Evolutionary conservation across 2,888 invertebrate species (phyloP).

Genomic region (Euclidia mi): DNA sequence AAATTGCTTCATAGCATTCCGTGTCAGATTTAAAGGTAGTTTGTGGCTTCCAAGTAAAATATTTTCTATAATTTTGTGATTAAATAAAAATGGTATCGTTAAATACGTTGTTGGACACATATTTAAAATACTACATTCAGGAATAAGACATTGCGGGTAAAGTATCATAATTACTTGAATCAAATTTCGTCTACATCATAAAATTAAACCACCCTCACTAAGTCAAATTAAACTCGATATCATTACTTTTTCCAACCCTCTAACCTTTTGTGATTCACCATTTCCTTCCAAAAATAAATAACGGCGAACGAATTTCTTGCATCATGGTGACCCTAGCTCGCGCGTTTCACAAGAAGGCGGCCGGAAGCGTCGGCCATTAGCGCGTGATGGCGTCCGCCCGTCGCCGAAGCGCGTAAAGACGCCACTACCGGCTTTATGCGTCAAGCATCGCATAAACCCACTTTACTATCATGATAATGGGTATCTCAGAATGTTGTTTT

Average conservation of each 20-base stretch:
- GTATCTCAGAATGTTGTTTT: constrained; percentile 40
- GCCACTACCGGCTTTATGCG: constrained; percentile 40
- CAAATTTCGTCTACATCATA: too few relatives aligned
- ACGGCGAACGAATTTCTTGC: constrained; percentile 41
- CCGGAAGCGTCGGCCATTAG: constrained; percentile 68
- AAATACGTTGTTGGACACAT: too few relatives aligned
- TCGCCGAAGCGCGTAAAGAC: constrained; percentile 37
- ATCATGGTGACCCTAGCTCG: constrained; percentile 35
- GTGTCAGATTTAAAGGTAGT: too few relatives aligned
- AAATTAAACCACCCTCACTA: too few relatives aligned
- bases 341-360: constrained; percentile 64
- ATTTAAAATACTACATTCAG: too few relatives aligned
- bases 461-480: constrained; percentile 50
- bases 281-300: constrained; percentile 51
- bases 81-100: too few relatives aligned
- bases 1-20: too few relatives aligned
- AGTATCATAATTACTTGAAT: too few relatives aligned
- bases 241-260: constrained; percentile 4
- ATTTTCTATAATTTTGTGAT: too few relatives aligned
- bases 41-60: too few relatives aligned
- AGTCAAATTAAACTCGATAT: background rate
- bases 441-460: constrained; percentile 53
- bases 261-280: constrained; percentile 36
- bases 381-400: too few relatives aligned
- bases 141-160: too few relatives aligned